phyloP scores from a whole-genome alignment of 2,113 vertebrate genomes.

The Engystomops pustulosus region DNA sequence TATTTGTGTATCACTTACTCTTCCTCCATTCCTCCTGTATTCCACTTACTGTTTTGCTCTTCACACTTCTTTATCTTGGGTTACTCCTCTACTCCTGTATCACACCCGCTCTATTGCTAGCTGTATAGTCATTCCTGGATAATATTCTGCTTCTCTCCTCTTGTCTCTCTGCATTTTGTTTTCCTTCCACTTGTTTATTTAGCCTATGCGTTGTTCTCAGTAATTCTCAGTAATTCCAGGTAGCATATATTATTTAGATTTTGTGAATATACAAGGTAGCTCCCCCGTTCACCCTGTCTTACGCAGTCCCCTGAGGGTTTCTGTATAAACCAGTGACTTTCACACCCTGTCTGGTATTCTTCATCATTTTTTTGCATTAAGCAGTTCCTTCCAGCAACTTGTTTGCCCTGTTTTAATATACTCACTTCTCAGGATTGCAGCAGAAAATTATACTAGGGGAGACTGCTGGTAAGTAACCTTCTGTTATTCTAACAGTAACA shows the following conservation, averaged over 20 bases:
- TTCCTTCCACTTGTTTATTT: not conserved
- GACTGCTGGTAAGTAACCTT: conserved; percentile 31
- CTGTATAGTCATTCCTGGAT: too few relatives aligned
- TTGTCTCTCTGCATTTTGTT: not conserved
- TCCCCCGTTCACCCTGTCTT: not conserved
- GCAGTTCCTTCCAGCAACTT: conserved; percentile 26
- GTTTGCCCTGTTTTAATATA: conserved; percentile 25
- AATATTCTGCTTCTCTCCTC: too few relatives aligned
- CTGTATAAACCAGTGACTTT: conserved; percentile 34
- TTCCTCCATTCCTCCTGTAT: not conserved
- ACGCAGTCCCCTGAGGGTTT: conserved; percentile 22
- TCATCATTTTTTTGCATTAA: conserved; percentile 50
- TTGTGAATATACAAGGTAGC: conserved; percentile 15
- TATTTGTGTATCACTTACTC: not conserved
- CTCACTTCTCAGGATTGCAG: not conserved
- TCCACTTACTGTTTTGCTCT: not conserved
- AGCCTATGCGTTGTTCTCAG: not conserved
- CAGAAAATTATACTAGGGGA: not conserved
- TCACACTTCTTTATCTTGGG: not conserved
- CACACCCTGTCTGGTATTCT: conserved; percentile 46
- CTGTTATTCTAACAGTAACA: conserved; percentile 9
- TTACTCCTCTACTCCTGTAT: too few relatives aligned
- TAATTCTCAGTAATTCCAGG: not conserved
- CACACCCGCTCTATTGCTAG: not conserved
- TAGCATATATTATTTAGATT: conserved; percentile 23